Percentiles rank a stretch among this genome's conserved stretches.
phyloP scores from a whole-genome alignment of 2,888 invertebrate species.

The Barypeithes pellucidus region DNA sequence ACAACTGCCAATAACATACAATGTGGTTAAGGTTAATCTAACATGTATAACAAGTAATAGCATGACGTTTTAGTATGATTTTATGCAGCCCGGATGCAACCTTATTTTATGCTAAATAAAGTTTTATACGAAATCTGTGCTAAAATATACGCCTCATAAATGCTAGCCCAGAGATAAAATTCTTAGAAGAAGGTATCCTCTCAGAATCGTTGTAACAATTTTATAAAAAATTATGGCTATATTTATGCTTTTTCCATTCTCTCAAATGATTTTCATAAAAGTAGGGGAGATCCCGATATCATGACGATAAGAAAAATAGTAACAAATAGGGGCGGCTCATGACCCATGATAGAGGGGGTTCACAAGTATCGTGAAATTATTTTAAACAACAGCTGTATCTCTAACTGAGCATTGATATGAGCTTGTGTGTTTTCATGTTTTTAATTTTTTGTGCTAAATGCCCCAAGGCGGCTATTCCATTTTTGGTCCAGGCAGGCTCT shows the following conservation, averaged over 20 bases:
- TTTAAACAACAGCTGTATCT: too few relatives aligned
- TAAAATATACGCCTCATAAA: slow-evolving; percentile 3
- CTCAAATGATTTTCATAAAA: too few relatives aligned
- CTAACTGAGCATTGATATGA: too few relatives aligned
- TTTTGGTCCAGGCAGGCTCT: too few relatives aligned
- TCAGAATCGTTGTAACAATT: not conserved
- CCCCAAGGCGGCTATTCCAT: too few relatives aligned
- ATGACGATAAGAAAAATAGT: too few relatives aligned
- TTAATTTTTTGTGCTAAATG: too few relatives aligned
- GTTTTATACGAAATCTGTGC: slow-evolving; percentile 11
- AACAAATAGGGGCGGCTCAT: too few relatives aligned
- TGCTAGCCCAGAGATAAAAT: slow-evolving; percentile 2
- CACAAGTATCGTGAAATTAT: too few relatives aligned
- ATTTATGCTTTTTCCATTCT: not conserved
- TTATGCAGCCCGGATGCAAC: not conserved
- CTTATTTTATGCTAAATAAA: slow-evolving; percentile 16
- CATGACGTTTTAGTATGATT: not conserved
- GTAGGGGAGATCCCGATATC: too few relatives aligned
- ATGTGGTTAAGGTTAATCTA: slow-evolving; percentile 1
- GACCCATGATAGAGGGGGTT: too few relatives aligned
- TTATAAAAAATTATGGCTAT: not conserved
- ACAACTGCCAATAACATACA: not conserved
- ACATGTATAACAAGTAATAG: slow-evolving; percentile 1
- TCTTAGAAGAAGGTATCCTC: not conserved
- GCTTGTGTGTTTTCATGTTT: too few relatives aligned